Conservation (phyloP, 2,113 vertebrate species). For the Cephalopterus ornatus region DNA sequence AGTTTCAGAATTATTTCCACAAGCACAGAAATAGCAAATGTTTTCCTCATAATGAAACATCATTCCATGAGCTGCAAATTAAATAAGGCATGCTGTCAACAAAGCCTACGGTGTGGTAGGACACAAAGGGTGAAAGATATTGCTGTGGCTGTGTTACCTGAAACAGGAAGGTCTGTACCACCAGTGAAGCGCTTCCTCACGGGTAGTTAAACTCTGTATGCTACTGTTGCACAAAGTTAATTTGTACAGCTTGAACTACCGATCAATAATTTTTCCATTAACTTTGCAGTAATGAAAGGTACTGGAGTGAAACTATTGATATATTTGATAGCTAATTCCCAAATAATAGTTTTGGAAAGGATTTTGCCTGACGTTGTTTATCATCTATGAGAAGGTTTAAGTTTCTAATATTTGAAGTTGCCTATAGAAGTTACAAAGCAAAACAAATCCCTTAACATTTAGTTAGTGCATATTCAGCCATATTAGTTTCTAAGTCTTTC, state of each 20-base stretch:
- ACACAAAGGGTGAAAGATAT: not conserved
- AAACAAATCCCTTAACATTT: not conserved
- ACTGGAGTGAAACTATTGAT: slow-evolving; percentile 1
- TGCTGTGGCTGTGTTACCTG: not conserved
- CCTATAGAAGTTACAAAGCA: not conserved
- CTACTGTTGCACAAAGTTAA: not conserved
- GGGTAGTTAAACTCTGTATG: not conserved
- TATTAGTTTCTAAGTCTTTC: not conserved
- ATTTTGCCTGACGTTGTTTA: not conserved
- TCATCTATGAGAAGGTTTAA: not conserved
- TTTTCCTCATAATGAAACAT: not conserved
- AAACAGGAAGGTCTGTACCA: not conserved
- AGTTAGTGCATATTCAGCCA: not conserved
- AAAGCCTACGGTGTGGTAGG: fast-evolving
- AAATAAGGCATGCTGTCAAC: not conserved
- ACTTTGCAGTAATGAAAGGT: slow-evolving; percentile 10
- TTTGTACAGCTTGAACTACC: not conserved
- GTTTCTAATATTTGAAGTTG: not conserved
- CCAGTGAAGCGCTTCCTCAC: not conserved
- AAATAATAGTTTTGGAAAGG: slow-evolving; percentile 7
- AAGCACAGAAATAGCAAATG: not conserved
- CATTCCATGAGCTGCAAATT: not conserved
- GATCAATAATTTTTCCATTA: slow-evolving; percentile 60
- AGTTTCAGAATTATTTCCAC: not conserved
- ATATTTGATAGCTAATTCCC: not conserved